Conservation (phyloP, 2,113 vertebrate genomes). For the Cyanoliseus patagonus region DNA sequence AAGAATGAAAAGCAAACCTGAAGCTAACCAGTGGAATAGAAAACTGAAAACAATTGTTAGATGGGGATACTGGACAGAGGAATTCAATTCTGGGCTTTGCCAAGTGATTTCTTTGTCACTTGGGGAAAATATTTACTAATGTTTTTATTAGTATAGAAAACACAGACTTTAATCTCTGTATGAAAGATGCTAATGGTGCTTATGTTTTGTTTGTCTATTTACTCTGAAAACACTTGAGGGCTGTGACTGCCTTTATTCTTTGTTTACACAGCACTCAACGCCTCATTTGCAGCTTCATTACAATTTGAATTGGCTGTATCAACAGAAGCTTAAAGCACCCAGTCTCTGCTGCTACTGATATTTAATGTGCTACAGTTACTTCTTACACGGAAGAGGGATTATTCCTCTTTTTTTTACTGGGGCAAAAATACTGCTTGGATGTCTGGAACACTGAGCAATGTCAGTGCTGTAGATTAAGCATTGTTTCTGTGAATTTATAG, state of each 20-base stretch:
- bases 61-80: not conserved
- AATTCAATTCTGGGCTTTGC: not conserved
- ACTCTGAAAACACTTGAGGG: not conserved
- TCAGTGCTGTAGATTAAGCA: not conserved
- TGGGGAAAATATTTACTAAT: not conserved
- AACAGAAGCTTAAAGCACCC: not conserved
- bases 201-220: not conserved
- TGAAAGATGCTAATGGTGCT: not conserved
- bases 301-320: not conserved
- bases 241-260: not conserved
- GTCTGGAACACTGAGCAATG: not conserved
- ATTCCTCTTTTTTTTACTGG: not conserved
- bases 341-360: not conserved
- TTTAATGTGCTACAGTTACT: not conserved
- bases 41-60: not conserved
- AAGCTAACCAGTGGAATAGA: not conserved
- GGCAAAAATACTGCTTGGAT: not conserved
- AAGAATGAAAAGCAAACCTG: not conserved
- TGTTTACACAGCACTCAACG: not conserved
- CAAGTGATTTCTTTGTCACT: not conserved
- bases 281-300: not conserved
- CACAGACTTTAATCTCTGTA: not conserved
- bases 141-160: not conserved
- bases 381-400: not conserved
- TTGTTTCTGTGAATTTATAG: not conserved